These are phyloP conservation scores for Hypanus sabinus DNA, from an alignment of 2,113 vertebrate species.

Conservation along the genomic window DNA sequence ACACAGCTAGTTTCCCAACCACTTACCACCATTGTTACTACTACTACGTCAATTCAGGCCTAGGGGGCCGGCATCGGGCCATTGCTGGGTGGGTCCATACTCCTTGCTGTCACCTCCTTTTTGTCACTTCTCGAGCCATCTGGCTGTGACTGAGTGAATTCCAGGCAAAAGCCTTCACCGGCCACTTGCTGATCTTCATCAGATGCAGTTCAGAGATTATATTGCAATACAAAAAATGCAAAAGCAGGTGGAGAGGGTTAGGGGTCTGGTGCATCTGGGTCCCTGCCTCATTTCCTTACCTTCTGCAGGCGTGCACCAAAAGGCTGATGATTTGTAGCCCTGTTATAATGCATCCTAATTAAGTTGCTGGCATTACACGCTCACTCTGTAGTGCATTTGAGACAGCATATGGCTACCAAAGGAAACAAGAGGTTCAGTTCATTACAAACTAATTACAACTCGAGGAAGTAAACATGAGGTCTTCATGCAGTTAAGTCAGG, in stretches of 20 bases:
- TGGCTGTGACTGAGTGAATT: background rate
- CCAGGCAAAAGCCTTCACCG: background rate
- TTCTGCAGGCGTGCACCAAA: background rate
- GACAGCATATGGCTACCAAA: background rate
- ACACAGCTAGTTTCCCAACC: too few relatives aligned
- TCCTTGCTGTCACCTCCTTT: background rate
- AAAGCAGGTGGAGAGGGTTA: background rate
- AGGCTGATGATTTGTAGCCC: background rate
- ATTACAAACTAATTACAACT: background rate
- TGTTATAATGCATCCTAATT: slow-evolving; percentile 2
- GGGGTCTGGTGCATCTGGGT: background rate
- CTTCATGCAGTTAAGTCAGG: background rate
- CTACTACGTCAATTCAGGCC: too few relatives aligned
- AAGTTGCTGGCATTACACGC: background rate
- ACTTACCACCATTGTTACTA: too few relatives aligned
- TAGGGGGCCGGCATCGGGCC: too few relatives aligned
- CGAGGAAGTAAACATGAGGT: slow-evolving; percentile 7
- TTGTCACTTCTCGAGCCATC: background rate
- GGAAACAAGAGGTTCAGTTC: slow-evolving; percentile 25
- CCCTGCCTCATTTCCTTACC: background rate
- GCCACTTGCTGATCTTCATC: background rate
- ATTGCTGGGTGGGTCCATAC: background rate
- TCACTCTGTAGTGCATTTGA: background rate
- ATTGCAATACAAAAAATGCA: background rate
- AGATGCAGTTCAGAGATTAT: too few relatives aligned